phyloP scores from a whole-genome alignment of 2,113 vertebrate genomes.

The Clinocottus analis region DNA sequence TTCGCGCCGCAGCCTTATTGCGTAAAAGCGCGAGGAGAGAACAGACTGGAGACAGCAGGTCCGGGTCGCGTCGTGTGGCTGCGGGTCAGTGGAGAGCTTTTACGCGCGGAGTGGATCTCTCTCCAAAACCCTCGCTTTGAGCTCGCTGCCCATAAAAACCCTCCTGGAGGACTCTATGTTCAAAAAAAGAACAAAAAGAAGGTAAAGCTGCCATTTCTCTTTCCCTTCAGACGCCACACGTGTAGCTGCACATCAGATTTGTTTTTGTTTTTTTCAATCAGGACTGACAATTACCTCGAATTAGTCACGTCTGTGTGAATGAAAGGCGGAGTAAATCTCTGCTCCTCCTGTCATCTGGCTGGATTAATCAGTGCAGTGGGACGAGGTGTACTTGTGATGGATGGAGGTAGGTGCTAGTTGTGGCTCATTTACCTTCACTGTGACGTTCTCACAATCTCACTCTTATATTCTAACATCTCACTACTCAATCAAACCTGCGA shows the following conservation, averaged over 20 bases:
- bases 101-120: conserved; percentile 26
- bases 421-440: conserved; percentile 12
- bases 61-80: conserved; percentile 7
- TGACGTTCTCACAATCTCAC: too few species aligned
- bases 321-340: neutral
- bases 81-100: conserved; percentile 5
- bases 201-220: neutral
- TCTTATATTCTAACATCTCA: too few species aligned
- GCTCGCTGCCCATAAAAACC: neutral
- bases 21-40: conserved; percentile 69
- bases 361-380: conserved; percentile 2
- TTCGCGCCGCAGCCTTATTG: conserved; percentile 41
- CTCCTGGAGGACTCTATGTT: neutral
- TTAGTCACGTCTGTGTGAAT: neutral
- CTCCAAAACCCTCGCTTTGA: neutral
- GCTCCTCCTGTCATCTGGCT: neutral
- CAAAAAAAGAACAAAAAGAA: neutral
- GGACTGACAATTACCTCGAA: neutral
- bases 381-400: conserved; percentile 5
- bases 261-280: neutral
- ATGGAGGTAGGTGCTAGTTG: conserved; percentile 15
- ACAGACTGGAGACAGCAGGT: conserved; percentile 9
- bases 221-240: neutral
- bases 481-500: neutral
- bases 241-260: neutral